Percentiles rank a stretch among this genome's conserved stretches.
These are phyloP conservation scores for Eilema caniola DNA, from an alignment of 2,888 invertebrate species.

Conservation along the genomic window DNA sequence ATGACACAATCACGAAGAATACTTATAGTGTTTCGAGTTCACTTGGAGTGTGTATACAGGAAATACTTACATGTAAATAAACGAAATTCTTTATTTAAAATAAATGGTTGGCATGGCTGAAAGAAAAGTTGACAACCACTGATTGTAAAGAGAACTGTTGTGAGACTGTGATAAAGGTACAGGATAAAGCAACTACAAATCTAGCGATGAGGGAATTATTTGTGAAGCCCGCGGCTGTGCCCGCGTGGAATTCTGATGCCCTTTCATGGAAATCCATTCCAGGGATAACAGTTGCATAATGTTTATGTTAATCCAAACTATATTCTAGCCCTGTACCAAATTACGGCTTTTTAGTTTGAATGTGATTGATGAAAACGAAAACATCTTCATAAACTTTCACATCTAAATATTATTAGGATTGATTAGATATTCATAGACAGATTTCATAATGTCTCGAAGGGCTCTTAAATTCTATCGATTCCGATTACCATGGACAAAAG, in stretches of 20 bases:
- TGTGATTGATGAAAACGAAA: neutral
- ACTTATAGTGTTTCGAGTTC: neutral
- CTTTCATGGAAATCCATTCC: neutral
- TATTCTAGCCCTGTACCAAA: neutral
- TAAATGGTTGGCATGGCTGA: neutral
- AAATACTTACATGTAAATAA: neutral
- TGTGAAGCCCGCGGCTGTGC: no score
- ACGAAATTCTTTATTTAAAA: neutral
- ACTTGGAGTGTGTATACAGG: constrained; percentile 10
- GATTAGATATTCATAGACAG: no score
- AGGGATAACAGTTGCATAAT: neutral
- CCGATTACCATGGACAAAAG: no score
- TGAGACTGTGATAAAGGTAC: neutral
- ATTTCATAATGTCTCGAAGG: no score
- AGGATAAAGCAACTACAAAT: neutral
- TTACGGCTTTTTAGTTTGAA: neutral
- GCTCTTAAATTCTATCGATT: no score
- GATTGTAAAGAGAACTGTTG: neutral
- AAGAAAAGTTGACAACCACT: neutral
- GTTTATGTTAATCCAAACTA: neutral
- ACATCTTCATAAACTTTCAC: no score
- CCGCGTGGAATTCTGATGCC: no score
- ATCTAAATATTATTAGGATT: no score
- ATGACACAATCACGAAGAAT: constrained; percentile 9
- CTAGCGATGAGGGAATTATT: neutral